phyloP scores from a whole-genome alignment of 2,797 vertebrate genomes.

The Parauchenoglanis punctatus region DNA sequence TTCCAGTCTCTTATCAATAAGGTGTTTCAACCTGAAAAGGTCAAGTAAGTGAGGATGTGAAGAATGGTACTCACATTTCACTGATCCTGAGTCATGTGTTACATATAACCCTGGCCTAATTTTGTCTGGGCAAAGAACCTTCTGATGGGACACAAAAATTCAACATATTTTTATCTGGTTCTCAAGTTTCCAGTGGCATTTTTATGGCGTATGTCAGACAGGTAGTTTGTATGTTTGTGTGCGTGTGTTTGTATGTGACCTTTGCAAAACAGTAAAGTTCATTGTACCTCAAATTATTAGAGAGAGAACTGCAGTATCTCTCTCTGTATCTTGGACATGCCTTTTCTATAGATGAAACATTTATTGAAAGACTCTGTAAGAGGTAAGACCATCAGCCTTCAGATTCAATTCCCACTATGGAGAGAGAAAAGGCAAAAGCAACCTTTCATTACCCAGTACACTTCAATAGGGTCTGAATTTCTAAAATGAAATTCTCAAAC shows the following conservation, averaged over 20 bases:
- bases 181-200: not conserved
- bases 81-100: too few relatives aligned
- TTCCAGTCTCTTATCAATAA: too few relatives aligned
- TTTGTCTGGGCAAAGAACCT: not conserved
- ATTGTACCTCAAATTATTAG: constrained; percentile 1
- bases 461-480: not conserved
- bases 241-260: not conserved
- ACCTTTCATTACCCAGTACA: not conserved
- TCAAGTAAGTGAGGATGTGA: too few relatives aligned
- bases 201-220: not conserved
- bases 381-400: not conserved
- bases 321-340: not conserved
- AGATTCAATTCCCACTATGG: not conserved
- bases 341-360: not conserved
- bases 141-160: not conserved
- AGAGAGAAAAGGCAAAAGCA: not conserved
- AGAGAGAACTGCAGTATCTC: not conserved
- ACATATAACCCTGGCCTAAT: too few relatives aligned
- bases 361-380: not conserved
- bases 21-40: too few relatives aligned
- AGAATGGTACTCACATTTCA: too few relatives aligned
- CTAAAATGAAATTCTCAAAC: too few relatives aligned
- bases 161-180: not conserved
- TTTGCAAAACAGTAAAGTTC: not conserved
- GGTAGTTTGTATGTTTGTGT: not conserved